A percentile compares a stretch with the other conserved stretches of the same genome.
These are phyloP conservation scores for Ammodytes marinus DNA, from an alignment of 2,113 vertebrate genomes.

Conservation along the genomic window DNA sequence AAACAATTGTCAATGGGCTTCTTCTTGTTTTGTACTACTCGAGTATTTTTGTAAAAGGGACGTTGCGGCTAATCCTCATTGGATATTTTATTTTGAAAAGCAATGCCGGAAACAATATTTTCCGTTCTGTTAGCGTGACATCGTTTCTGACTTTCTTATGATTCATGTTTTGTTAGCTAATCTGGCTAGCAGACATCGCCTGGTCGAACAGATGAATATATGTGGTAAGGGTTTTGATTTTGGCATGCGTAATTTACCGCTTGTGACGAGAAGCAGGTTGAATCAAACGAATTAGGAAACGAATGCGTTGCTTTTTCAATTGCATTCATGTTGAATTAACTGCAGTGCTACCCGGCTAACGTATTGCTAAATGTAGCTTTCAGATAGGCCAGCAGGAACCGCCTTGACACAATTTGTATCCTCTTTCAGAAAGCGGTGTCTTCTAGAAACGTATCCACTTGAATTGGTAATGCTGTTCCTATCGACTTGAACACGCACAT, in stretches of 20 bases:
- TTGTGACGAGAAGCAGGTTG: no score
- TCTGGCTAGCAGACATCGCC: conserved; percentile 74
- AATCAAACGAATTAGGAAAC: not conserved
- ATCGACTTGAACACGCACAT: not conserved
- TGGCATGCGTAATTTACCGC: not conserved
- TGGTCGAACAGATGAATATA: conserved; percentile 61
- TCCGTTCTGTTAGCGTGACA: not conserved
- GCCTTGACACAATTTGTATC: conserved; percentile 14
- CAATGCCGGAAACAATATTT: conserved; percentile 44
- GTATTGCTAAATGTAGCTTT: conserved; percentile 54
- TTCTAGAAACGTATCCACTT: not conserved
- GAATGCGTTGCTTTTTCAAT: not conserved
- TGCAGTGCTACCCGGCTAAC: conserved; percentile 51
- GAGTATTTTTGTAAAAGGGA: not conserved
- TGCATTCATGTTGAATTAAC: conserved; percentile 51
- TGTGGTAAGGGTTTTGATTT: conserved; percentile 68
- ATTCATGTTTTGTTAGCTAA: conserved; percentile 79
- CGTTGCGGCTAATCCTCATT: not conserved
- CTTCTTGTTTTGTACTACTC: not conserved
- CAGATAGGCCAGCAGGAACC: conserved; percentile 36
- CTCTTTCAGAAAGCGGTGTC: not conserved
- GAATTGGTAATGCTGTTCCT: not conserved
- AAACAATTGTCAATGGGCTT: not conserved
- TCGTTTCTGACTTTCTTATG: conserved; percentile 29
- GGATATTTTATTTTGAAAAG: conserved; percentile 59